Conservation (phyloP, 2,888 invertebrate species). For the Oscheius sp. region DNA sequence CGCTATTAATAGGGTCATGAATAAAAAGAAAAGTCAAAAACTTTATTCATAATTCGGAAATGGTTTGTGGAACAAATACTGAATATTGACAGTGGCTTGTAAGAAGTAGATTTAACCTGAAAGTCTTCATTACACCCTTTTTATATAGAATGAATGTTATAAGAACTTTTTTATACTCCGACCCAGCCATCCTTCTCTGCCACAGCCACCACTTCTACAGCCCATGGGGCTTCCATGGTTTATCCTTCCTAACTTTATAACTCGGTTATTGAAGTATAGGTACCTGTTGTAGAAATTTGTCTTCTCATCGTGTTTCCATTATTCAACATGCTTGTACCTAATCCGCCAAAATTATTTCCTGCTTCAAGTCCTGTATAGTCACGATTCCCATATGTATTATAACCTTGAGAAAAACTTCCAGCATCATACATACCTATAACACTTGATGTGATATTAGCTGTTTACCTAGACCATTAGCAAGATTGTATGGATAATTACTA, state of each 20-base stretch:
- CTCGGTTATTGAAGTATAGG: too few species aligned
- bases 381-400: slow-evolving; percentile 7
- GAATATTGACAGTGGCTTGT: too few species aligned
- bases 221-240: slow-evolving; percentile 11
- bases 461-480: not conserved
- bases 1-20: too few species aligned
- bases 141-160: not conserved
- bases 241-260: not conserved
- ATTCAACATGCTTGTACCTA: slow-evolving; percentile 23
- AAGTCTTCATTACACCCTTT: too few species aligned
- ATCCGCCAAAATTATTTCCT: not conserved
- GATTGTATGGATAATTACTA: too few species aligned
- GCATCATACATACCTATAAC: not conserved
- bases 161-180: slow-evolving; percentile 5
- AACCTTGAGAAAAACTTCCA: slow-evolving; percentile 2
- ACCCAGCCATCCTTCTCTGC: slow-evolving; percentile 19
- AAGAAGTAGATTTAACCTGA: too few species aligned
- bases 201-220: slow-evolving; percentile 23
- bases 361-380: too few species aligned
- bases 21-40: too few species aligned
- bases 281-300: slow-evolving; percentile 22
- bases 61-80: too few species aligned
- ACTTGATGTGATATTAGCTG: not conserved
- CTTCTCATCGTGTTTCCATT: slow-evolving; percentile 29
- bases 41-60: too few species aligned